Conservation (phyloP, 2,888 invertebrate genomes). For the Sisyra terminalis region DNA sequence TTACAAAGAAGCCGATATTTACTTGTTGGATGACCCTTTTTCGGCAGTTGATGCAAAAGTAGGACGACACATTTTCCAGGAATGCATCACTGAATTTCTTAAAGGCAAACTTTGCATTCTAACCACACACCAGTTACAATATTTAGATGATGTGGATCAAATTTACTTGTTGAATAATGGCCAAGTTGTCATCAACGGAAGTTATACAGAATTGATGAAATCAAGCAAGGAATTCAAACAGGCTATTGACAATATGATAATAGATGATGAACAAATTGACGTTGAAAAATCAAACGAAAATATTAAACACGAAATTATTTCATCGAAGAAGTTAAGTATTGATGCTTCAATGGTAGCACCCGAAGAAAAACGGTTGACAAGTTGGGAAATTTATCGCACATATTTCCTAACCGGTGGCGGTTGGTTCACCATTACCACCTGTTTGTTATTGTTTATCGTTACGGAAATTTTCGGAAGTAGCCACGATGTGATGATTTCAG, state of each 20-base stretch:
- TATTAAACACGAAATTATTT: background rate
- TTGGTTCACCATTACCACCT: too few species aligned
- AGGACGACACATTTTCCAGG: slow-evolving; percentile 50
- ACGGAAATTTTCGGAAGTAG: too few species aligned
- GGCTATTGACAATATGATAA: slow-evolving; percentile 23
- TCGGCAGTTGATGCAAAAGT: slow-evolving; percentile 65
- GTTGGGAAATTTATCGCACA: too few species aligned
- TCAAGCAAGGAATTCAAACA: slow-evolving; percentile 33
- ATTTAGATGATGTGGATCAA: slow-evolving; percentile 20
- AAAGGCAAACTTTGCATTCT: slow-evolving; percentile 42
- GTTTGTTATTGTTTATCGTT: too few species aligned
- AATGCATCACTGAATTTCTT: slow-evolving; percentile 46
- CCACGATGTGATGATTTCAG: slow-evolving; percentile 19
- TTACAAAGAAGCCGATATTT: slow-evolving; percentile 60
- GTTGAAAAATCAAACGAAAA: background rate
- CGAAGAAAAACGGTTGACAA: too few species aligned
- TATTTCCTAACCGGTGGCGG: too few species aligned
- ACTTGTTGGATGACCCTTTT: slow-evolving; percentile 62
- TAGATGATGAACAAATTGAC: slow-evolving; percentile 11
- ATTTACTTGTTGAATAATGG: slow-evolving; percentile 29
- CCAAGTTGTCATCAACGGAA: slow-evolving; percentile 30
- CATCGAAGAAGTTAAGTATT: background rate
- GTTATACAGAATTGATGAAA: slow-evolving; percentile 27
- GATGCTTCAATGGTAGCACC: background rate
- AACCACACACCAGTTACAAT: slow-evolving; percentile 57